Evolutionary conservation across 2,113 vertebrate species (phyloP).

Genomic region (Microcebus ravelobensis): DNA sequence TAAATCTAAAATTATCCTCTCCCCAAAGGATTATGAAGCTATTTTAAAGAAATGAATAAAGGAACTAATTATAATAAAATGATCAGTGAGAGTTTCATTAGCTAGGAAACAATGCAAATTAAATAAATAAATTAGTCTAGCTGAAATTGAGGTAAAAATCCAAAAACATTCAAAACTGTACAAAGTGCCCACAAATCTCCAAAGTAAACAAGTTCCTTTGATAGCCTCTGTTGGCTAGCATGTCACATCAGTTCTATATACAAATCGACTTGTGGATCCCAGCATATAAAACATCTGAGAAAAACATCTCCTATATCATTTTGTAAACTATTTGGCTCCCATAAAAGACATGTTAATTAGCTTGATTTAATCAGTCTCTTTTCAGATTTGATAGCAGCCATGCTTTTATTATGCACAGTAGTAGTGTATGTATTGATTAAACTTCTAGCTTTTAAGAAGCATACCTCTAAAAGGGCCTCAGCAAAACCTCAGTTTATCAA

Average conservation of each 20-base stretch:
- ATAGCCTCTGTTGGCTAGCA: conserved; percentile 22
- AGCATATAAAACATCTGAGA: conserved; percentile 32
- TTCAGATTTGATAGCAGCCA: conserved; percentile 71
- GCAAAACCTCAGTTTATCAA: conserved; percentile 75
- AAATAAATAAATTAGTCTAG: conserved; percentile 63
- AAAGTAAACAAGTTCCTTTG: conserved; percentile 68
- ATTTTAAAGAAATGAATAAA: conserved; percentile 16
- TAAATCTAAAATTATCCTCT: not conserved
- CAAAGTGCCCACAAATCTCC: conserved; percentile 56
- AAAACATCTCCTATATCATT: conserved; percentile 63
- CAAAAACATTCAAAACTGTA: not conserved
- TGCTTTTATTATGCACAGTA: conserved; percentile 74
- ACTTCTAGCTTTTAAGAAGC: conserved; percentile 80
- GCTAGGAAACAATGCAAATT: conserved; percentile 54
- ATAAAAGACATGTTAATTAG: conserved; percentile 32
- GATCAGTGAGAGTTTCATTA: conserved; percentile 27
- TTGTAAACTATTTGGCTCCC: conserved; percentile 73
- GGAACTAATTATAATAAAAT: conserved; percentile 29
- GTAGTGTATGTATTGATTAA: conserved; percentile 77
- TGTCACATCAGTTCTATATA: conserved; percentile 13
- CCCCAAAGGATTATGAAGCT: conserved; percentile 46
- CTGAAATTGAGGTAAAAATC: conserved; percentile 52
- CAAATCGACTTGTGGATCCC: conserved; percentile 45
- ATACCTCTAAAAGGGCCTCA: conserved; percentile 73
- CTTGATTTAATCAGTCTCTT: conserved; percentile 50